Percentiles rank a stretch among this genome's conserved stretches.
These are phyloP conservation scores for Globodera ellingtonae DNA, from an alignment of 1,140 invertebrate species.

Conservation along the genomic window DNA sequence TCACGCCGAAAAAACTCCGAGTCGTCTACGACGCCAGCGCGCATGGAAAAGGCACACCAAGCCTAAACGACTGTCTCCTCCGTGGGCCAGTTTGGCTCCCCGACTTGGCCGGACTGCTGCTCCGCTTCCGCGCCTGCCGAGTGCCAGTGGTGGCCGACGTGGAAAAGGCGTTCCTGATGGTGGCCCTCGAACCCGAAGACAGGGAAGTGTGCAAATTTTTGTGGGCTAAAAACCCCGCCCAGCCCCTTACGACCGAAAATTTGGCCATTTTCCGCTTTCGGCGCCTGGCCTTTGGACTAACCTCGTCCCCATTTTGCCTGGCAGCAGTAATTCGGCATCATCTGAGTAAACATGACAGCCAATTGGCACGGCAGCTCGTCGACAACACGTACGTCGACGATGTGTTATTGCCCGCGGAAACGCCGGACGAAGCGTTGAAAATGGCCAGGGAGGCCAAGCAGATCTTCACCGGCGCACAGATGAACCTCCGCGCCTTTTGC, in stretches of 20 bases:
- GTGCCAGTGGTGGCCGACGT: constrained; percentile 24
- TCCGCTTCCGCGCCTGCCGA: constrained; percentile 25
- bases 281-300: constrained; percentile 27
- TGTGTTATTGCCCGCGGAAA: constrained; percentile 10
- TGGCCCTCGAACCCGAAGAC: constrained; percentile 14
- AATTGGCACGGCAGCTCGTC: constrained; percentile 16
- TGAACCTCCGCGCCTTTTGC: not conserved
- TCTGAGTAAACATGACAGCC: not conserved
- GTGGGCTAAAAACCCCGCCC: constrained; percentile 7
- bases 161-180: constrained; percentile 21
- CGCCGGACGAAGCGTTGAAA: not conserved
- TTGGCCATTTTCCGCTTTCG: constrained; percentile 21
- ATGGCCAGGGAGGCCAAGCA: not conserved
- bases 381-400: constrained; percentile 27
- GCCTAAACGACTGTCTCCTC: constrained; percentile 64
- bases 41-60: constrained; percentile 39
- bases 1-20: constrained; percentile 31
- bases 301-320: constrained; percentile 18
- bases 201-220: constrained; percentile 27
- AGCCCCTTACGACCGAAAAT: constrained; percentile 3
- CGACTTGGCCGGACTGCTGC: constrained; percentile 33
- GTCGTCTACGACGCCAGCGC: constrained; percentile 66
- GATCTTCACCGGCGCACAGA: not conserved
- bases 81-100: constrained; percentile 44
- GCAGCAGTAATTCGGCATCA: constrained; percentile 9